Evolutionary conservation across 1,140 invertebrate species (phyloP).

Genomic region (Trissolcus basalis): DNA sequence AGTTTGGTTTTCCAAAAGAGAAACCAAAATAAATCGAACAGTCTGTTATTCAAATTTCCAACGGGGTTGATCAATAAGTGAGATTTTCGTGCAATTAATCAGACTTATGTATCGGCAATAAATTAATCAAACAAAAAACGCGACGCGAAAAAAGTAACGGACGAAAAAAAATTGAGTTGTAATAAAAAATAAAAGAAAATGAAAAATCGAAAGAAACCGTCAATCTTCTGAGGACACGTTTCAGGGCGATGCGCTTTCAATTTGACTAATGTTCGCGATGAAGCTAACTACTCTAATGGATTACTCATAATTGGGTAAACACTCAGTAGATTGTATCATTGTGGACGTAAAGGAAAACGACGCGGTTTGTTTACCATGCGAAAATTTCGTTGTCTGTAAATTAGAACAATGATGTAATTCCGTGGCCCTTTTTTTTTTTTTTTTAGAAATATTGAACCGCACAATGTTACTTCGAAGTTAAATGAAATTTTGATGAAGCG

Average conservation of each 20-base stretch:
- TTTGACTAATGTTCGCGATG: constrained; percentile 31
- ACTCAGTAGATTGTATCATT: constrained; percentile 41
- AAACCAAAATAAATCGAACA: too few species aligned
- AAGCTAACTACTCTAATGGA: constrained; percentile 45
- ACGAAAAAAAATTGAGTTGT: too few species aligned
- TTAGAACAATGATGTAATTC: constrained; percentile 18
- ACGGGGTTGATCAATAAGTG: too few species aligned
- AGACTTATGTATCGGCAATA: too few species aligned
- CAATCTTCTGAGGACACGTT: constrained; percentile 5
- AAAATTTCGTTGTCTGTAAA: constrained; percentile 7
- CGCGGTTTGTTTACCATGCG: constrained; percentile 3
- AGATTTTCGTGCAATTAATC: too few species aligned
- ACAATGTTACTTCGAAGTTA: too few species aligned
- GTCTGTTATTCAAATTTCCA: too few species aligned
- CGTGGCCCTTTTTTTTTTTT: background rate
- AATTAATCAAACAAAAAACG: too few species aligned
- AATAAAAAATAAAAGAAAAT: background rate
- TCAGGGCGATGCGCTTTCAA: background rate
- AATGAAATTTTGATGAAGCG: too few species aligned
- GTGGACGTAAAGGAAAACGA: constrained; percentile 17
- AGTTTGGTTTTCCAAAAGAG: too few species aligned
- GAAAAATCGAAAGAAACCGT: background rate
- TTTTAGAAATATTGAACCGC: background rate
- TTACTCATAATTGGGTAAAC: constrained; percentile 56
- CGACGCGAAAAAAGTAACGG: too few species aligned